phyloP scores from a whole-genome alignment of 2,113 vertebrate species.

The Camelus bactrianus region DNA sequence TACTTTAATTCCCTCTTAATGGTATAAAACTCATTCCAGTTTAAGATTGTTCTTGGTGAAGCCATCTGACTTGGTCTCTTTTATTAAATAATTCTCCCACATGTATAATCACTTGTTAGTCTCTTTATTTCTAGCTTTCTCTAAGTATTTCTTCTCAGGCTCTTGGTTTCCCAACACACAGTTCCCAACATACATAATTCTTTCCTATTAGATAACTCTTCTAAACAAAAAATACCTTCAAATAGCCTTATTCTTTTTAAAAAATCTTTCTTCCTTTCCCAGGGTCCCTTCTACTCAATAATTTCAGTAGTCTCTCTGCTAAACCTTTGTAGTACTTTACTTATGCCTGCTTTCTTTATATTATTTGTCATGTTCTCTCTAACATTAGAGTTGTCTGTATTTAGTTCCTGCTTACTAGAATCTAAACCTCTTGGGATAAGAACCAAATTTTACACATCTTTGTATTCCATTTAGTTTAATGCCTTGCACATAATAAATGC shows the following conservation, averaged over 20 bases:
- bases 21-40: not conserved
- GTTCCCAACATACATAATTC: not conserved
- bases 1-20: not conserved
- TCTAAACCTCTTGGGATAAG: not conserved
- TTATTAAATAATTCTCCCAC: not conserved
- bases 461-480: not conserved
- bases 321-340: not conserved
- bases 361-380: slow-evolving; percentile 19
- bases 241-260: not conserved
- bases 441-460: not conserved
- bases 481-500: not conserved
- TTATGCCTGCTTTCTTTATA: slow-evolving; percentile 29
- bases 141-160: not conserved
- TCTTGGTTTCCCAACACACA: not conserved
- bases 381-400: not conserved
- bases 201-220: not conserved
- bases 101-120: not conserved
- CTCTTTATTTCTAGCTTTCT: not conserved
- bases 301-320: not conserved
- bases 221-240: not conserved
- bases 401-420: slow-evolving; percentile 46
- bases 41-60: not conserved
- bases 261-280: not conserved
- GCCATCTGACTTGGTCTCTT: not conserved
- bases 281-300: not conserved